Evolutionary conservation across 64 coral and sea anemone genomes (phyloP).

Genomic region (Pachyseris speciosa): DNA sequence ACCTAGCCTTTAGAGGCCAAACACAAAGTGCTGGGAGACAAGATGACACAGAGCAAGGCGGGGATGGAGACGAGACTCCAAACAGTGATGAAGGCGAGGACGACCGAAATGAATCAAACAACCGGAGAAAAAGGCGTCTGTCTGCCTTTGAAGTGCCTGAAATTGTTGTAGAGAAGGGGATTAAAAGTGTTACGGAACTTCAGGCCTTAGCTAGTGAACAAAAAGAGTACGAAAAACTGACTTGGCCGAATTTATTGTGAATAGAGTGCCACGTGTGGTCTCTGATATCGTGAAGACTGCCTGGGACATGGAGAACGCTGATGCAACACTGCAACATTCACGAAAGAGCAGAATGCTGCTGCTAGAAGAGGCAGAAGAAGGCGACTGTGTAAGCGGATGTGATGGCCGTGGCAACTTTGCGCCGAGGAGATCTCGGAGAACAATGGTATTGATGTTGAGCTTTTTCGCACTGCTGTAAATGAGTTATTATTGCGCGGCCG

Average conservation of each 20-base stretch:
- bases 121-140: constrained; percentile 22
- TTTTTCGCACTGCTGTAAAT: constrained; percentile 36
- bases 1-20: neutral
- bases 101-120: neutral
- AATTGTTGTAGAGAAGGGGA: neutral
- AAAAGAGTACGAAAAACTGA: constrained; percentile 25
- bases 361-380: neutral
- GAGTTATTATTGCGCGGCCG: constrained; percentile 19
- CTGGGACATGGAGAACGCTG: constrained; percentile 26
- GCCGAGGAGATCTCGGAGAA: constrained; percentile 23
- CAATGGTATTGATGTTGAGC: constrained; percentile 22
- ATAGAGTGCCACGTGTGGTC: constrained; percentile 1
- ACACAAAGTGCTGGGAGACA: constrained; percentile 10
- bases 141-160: neutral
- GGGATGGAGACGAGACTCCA: neutral
- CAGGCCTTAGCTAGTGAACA: constrained; percentile 17
- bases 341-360: constrained; percentile 19
- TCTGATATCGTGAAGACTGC: constrained; percentile 37
- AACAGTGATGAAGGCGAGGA: constrained; percentile 7
- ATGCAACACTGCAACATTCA: constrained; percentile 7
- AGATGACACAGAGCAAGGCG: constrained; percentile 12
- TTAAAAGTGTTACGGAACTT: neutral
- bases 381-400: neutral
- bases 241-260: constrained; percentile 12
- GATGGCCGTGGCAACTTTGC: constrained; percentile 36